Conservation (phyloP, 2,888 invertebrate genomes). For the Lycaena phlaeas region DNA sequence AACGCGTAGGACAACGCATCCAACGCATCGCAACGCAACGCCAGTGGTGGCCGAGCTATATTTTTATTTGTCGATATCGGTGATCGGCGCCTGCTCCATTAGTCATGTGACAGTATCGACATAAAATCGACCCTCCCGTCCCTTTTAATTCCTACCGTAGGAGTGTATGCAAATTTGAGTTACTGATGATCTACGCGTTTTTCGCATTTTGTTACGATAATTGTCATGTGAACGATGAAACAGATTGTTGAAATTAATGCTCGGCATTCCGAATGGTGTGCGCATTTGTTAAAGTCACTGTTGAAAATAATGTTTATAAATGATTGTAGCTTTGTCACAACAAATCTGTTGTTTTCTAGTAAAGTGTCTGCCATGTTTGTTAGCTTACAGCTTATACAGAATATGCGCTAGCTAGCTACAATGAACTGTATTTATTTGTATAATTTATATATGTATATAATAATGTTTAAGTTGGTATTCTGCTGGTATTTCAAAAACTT, state of each 20-base stretch:
- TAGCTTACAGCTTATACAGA: too few species aligned
- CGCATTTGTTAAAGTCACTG: conserved; percentile 2
- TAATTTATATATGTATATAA: too few species aligned
- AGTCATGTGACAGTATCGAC: conserved; percentile 72
- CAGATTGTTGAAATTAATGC: conserved; percentile 15
- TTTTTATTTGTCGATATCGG: conserved; percentile 67
- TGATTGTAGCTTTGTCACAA: not conserved
- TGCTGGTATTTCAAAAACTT: too few species aligned
- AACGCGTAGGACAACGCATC: conserved; percentile 14
- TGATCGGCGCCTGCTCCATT: conserved; percentile 70
- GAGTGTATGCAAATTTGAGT: conserved; percentile 56
- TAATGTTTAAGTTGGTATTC: too few species aligned
- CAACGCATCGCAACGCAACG: not conserved
- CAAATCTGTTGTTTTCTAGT: too few species aligned
- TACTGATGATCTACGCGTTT: conserved; percentile 48
- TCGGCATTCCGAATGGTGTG: not conserved
- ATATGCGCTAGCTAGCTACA: too few species aligned
- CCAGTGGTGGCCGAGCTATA: conserved; percentile 25
- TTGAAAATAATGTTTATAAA: not conserved
- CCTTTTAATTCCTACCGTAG: conserved; percentile 56
- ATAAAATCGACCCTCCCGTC: conserved; percentile 56
- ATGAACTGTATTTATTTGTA: too few species aligned
- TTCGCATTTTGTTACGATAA: conserved; percentile 18
- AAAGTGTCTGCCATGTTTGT: too few species aligned
- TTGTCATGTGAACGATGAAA: conserved; percentile 22